Conservation (phyloP, 2,797 vertebrate genomes). For the Pterois miles region DNA sequence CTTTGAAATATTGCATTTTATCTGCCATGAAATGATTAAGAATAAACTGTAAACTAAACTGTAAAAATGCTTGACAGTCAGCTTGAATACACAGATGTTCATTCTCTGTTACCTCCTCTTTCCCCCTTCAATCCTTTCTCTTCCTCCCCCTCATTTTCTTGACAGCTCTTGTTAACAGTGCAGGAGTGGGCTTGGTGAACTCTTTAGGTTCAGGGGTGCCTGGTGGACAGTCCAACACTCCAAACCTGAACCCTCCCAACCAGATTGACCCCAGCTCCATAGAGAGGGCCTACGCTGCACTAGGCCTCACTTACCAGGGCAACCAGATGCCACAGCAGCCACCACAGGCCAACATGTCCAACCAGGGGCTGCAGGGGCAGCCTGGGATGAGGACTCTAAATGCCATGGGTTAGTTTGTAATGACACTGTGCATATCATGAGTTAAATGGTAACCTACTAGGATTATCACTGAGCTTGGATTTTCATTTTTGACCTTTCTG, state of each 20-base stretch:
- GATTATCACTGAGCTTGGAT: neutral
- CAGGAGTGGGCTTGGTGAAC: conserved; percentile 89
- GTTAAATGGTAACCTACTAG: neutral
- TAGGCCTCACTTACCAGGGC: conserved; percentile 96
- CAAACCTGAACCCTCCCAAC: conserved; percentile 90
- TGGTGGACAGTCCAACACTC: conserved; percentile 88
- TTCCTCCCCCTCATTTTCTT: neutral
- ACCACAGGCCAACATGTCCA: conserved; percentile 85
- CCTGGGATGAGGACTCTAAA: conserved; percentile 89
- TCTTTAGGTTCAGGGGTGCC: conserved; percentile 86
- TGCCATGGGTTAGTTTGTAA: conserved; percentile 87
- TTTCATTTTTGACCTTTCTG: neutral
- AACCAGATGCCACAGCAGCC: conserved; percentile 91
- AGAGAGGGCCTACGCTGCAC: conserved; percentile 95
- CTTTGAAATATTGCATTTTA: neutral
- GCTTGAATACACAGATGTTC: neutral
- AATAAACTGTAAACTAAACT: neutral
- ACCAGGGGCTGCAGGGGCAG: conserved; percentile 85
- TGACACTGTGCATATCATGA: neutral
- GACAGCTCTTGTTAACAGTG: conserved; percentile 90
- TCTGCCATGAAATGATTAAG: neutral
- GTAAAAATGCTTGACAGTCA: neutral
- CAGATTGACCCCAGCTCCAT: conserved; percentile 99
- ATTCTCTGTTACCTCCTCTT: neutral
- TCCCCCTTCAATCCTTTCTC: neutral